Evolutionary conservation across 1,140 invertebrate genomes (phyloP).

Genomic region (Penaeus vannamei): DNA sequence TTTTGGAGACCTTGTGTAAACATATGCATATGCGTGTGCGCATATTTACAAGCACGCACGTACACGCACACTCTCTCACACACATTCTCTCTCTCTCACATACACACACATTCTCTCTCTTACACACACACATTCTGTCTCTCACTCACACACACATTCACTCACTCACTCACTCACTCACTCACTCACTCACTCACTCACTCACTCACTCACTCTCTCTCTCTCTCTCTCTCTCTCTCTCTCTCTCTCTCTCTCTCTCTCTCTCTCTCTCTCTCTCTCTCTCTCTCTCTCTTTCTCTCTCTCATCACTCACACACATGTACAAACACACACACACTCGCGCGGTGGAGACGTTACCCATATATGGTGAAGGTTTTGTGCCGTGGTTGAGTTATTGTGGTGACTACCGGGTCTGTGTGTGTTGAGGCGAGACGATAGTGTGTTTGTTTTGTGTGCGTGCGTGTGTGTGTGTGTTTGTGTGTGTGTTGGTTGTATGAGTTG

Average conservation of each 20-base stretch:
- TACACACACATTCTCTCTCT: background rate
- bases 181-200: background rate
- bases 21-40: background rate
- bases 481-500: background rate
- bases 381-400: no score
- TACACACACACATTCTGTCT: conserved; percentile 25
- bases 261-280: background rate
- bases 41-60: conserved; percentile 2
- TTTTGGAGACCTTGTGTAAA: background rate
- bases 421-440: no score
- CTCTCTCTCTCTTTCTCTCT: no score
- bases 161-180: background rate
- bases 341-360: no score
- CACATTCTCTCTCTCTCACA: background rate
- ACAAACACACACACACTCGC: no score
- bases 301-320: no score
- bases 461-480: no score
- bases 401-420: no score
- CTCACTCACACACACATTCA: conserved; percentile 14
- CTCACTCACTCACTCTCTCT: background rate
- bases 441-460: no score
- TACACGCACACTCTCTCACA: conserved; percentile 7
- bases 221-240: background rate
- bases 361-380: no score
- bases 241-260: background rate